Conservation (phyloP, 2,113 vertebrate species). For the Tauraco erythrolophus region DNA sequence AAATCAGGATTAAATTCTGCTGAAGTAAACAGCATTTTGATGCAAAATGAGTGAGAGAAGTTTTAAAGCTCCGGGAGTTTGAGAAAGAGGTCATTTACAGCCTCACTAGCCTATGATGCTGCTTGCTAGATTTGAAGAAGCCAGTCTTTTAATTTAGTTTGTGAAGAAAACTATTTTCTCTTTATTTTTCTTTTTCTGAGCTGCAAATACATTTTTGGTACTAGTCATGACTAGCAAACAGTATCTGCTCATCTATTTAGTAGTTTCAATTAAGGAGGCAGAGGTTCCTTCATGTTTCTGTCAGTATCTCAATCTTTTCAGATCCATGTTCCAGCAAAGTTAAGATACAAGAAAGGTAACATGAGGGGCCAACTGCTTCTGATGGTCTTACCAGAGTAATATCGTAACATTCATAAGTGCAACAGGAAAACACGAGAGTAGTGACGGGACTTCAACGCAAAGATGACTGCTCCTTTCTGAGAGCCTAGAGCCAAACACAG, state of each 20-base stretch:
- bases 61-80: neutral
- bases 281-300: neutral
- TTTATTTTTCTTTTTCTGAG: neutral
- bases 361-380: neutral
- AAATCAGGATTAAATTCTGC: neutral
- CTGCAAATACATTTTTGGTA: neutral
- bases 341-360: neutral
- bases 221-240: neutral
- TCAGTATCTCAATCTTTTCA: neutral
- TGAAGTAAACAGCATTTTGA: neutral
- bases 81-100: neutral
- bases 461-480: neutral
- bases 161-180: neutral
- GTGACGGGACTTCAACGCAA: accelerated
- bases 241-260: neutral
- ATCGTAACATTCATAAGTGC: neutral
- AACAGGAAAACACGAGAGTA: neutral
- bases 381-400: neutral
- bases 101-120: neutral
- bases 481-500: neutral
- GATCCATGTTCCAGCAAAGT: neutral
- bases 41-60: neutral
- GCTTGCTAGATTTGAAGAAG: neutral
- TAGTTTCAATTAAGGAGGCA: neutral
- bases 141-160: neutral